phyloP scores from a whole-genome alignment of 2,113 vertebrate species.

The Rallus limicola region DNA sequence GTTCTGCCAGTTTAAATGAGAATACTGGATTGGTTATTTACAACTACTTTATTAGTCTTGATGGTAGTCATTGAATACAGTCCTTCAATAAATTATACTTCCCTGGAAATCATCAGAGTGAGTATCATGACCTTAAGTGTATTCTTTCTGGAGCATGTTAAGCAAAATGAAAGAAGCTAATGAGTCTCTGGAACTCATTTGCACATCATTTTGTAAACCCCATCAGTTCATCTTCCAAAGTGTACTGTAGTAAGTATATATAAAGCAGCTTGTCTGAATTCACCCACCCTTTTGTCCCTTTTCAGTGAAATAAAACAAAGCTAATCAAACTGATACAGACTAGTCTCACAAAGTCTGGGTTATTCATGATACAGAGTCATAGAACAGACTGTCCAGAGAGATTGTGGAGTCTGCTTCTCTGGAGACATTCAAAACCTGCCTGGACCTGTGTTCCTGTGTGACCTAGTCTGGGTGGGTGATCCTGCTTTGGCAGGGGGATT shows the following conservation, averaged over 20 bases:
- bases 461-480: too few relatives aligned
- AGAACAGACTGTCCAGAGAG: too few relatives aligned
- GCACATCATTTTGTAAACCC: background rate
- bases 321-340: background rate
- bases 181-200: background rate
- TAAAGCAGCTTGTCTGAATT: background rate
- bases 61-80: background rate
- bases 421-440: too few relatives aligned
- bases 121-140: background rate
- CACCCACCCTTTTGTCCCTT: background rate
- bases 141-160: background rate
- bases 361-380: background rate
- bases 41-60: background rate
- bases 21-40: background rate
- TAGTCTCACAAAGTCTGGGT: background rate
- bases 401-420: too few relatives aligned
- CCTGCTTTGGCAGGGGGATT: too few relatives aligned
- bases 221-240: background rate
- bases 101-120: background rate
- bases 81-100: background rate
- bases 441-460: too few relatives aligned
- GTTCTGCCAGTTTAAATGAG: background rate
- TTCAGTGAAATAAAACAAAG: background rate
- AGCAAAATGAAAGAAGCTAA: background rate
- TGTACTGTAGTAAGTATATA: background rate